Evolutionary conservation across 2,113 vertebrate genomes (phyloP).

Genomic region (human): DNA sequence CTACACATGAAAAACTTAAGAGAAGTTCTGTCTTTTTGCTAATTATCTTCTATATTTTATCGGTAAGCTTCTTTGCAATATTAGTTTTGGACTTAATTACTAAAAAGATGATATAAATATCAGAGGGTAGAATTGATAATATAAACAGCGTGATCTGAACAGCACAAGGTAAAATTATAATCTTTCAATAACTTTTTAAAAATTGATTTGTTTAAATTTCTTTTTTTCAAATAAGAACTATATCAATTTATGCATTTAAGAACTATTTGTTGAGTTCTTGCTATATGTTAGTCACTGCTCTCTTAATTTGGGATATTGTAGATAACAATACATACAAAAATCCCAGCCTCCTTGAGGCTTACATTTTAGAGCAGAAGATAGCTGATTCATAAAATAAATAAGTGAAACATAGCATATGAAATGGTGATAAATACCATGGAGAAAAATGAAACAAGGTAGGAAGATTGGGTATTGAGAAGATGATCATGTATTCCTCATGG

Average conservation of each 20-base stretch:
- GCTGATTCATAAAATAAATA: background rate
- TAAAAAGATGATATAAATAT: conserved; percentile 23
- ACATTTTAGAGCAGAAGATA: background rate
- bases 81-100: conserved; percentile 15
- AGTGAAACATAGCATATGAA: background rate
- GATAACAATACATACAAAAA: background rate
- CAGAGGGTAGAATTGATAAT: conserved; percentile 9
- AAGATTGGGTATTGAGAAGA: background rate
- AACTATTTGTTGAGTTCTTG: background rate
- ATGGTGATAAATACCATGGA: background rate
- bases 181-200: background rate
- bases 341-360: background rate
- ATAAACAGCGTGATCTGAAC: background rate
- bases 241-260: background rate
- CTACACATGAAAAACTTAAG: background rate
- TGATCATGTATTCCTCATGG: background rate
- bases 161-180: conserved; percentile 36
- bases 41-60: conserved; percentile 50
- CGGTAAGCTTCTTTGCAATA: conserved; percentile 24
- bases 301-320: background rate
- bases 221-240: background rate
- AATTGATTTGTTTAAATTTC: background rate
- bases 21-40: conserved; percentile 32
- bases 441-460: background rate
- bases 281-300: background rate